phyloP scores from a whole-genome alignment of 2,113 vertebrate genomes.

The Eulacestoma nigropectus region DNA sequence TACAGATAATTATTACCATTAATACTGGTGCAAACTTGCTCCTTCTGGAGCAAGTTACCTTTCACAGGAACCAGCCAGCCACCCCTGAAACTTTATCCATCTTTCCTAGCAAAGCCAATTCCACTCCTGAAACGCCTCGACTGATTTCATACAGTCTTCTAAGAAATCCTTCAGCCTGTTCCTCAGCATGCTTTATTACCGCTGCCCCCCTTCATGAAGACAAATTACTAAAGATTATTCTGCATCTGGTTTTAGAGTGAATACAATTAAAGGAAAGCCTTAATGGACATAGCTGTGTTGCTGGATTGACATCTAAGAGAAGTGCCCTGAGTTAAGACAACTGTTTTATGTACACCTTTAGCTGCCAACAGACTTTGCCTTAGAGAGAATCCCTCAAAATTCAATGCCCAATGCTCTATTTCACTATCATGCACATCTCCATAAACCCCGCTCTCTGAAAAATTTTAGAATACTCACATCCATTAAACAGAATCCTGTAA shows the following conservation, averaged over 20 bases:
- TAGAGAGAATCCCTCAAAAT: not conserved
- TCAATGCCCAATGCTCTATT: not conserved
- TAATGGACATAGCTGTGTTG: not conserved
- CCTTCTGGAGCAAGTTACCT: not conserved
- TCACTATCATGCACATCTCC: not conserved
- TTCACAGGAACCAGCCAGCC: not conserved
- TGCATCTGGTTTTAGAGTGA: not conserved
- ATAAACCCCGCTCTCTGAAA: not conserved
- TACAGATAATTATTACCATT: rapidly evolving
- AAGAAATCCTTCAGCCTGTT: not conserved
- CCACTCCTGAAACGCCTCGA: not conserved
- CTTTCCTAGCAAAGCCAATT: not conserved
- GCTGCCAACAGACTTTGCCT: not conserved
- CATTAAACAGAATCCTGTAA: not conserved
- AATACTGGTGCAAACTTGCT: not conserved
- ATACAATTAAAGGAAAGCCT: not conserved
- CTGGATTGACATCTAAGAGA: not conserved
- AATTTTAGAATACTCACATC: not conserved
- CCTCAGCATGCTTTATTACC: not conserved
- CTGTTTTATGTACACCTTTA: not conserved
- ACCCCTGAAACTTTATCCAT: not conserved
- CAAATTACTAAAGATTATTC: not conserved
- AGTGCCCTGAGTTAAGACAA: not conserved
- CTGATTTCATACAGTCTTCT: not conserved
- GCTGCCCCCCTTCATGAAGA: not conserved